Conservation (phyloP, 2,797 vertebrate species). For the Acipenser ruthenus region DNA sequence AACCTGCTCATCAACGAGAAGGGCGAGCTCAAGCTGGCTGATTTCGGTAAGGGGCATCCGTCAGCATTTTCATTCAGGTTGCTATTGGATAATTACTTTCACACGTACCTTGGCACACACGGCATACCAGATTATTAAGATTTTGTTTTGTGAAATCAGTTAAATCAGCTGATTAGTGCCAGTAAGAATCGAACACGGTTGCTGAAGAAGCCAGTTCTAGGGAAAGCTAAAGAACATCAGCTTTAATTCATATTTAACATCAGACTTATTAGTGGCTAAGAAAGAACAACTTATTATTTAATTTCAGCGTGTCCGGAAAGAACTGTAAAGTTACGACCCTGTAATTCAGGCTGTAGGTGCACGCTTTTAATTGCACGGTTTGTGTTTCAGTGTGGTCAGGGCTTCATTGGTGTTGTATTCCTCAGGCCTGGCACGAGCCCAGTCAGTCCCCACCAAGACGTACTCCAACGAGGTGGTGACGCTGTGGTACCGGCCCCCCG, state of each 20-base stretch:
- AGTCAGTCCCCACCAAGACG: slow-evolving; percentile 85
- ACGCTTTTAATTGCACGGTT: neutral
- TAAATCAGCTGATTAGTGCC: too few species aligned
- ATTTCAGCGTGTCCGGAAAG: too few species aligned
- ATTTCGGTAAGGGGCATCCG: slow-evolving; percentile 73
- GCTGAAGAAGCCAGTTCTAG: too few species aligned
- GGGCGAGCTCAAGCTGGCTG: slow-evolving; percentile 90
- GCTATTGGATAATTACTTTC: neutral
- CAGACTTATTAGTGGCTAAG: too few species aligned
- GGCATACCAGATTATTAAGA: too few species aligned
- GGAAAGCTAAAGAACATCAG: too few species aligned
- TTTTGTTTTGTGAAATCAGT: too few species aligned
- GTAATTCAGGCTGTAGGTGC: neutral
- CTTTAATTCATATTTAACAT: too few species aligned
- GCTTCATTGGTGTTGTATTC: slow-evolving; percentile 31
- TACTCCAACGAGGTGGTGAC: slow-evolving; percentile 97
- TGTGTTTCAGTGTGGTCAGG: slow-evolving; percentile 30
- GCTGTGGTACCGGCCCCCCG: slow-evolving; percentile 90
- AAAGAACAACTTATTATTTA: too few species aligned
- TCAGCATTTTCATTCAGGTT: neutral
- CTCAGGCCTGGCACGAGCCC: slow-evolving; percentile 72
- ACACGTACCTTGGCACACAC: too few species aligned
- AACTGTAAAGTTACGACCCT: neutral
- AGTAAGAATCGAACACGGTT: too few species aligned
- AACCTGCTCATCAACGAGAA: slow-evolving; percentile 92